Evolutionary conservation across 2,797 vertebrate species (phyloP).

Genomic region (Austrolebias charrua): DNA sequence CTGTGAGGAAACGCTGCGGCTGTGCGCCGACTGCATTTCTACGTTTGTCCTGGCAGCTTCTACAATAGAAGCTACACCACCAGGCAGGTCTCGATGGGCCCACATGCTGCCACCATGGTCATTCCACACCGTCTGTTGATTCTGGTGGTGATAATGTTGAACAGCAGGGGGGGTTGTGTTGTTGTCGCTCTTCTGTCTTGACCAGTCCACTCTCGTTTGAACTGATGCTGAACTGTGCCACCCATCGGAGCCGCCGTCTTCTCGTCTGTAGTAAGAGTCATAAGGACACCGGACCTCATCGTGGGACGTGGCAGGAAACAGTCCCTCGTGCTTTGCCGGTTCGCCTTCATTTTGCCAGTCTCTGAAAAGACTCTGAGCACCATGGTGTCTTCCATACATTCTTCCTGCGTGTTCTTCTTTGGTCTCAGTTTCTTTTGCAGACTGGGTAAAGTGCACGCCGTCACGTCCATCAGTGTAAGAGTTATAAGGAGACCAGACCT

Average conservation of each 20-base stretch:
- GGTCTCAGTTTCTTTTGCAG: background rate
- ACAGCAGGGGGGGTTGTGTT: background rate
- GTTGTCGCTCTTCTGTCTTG: background rate
- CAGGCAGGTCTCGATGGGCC: background rate
- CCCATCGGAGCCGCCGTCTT: background rate
- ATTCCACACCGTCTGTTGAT: conserved; percentile 1
- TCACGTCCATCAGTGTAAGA: background rate
- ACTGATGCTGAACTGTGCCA: conserved; percentile 4
- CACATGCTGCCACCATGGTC: background rate
- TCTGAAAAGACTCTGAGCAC: conserved; percentile 1
- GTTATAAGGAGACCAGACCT: conserved; percentile 1
- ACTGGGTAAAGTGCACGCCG: background rate
- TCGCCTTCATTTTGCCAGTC: conserved; percentile 1
- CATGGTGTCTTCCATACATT: accelerated
- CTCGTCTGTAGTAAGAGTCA: background rate
- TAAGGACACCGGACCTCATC: conserved; percentile 1
- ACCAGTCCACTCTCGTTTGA: background rate
- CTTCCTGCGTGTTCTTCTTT: background rate
- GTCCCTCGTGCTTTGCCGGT: background rate
- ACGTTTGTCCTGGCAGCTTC: conserved; percentile 2
- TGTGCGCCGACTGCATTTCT: background rate
- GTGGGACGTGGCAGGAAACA: background rate
- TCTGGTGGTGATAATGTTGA: conserved; percentile 6
- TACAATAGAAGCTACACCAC: conserved; percentile 1
- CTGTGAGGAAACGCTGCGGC: background rate